Conservation (phyloP, 1,140 invertebrate genomes). For the Nephotettix cincticeps region DNA sequence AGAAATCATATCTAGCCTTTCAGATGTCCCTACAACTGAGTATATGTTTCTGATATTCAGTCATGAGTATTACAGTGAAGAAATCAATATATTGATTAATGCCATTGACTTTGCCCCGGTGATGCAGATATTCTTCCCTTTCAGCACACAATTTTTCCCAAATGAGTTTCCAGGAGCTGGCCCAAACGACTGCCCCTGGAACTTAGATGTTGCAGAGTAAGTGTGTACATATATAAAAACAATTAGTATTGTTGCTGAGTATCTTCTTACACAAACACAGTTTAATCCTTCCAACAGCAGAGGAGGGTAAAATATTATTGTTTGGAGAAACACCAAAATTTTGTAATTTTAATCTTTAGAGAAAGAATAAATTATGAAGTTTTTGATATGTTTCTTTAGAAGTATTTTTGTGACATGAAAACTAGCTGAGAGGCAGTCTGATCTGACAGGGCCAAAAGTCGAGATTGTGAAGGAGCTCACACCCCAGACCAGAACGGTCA, state of each 20-base stretch:
- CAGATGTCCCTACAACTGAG: conserved; percentile 85
- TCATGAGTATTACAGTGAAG: conserved; percentile 89
- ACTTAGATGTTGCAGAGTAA: conserved; percentile 59
- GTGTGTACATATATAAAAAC: background rate
- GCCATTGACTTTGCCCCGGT: conserved; percentile 65
- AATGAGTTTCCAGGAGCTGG: conserved; percentile 89
- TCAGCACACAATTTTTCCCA: conserved; percentile 91
- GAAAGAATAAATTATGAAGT: background rate
- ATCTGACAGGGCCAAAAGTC: conserved; percentile 66
- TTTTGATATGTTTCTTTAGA: background rate
- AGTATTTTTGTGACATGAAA: too few species aligned
- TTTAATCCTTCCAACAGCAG: background rate
- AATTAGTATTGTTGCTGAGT: background rate
- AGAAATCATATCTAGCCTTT: conserved; percentile 86
- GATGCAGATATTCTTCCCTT: conserved; percentile 96
- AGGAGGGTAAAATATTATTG: background rate
- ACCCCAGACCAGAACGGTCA: conserved; percentile 94
- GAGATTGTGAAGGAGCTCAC: conserved; percentile 85
- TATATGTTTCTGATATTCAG: conserved; percentile 88
- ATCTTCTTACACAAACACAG: background rate
- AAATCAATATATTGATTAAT: conserved; percentile 80
- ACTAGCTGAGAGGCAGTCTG: too few species aligned
- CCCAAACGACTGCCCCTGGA: conserved; percentile 88
- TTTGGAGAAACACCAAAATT: too few species aligned
- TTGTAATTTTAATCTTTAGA: background rate